Evolutionary conservation across 1,140 invertebrate genomes (phyloP).

Genomic region (Nixonia krombeini): DNA sequence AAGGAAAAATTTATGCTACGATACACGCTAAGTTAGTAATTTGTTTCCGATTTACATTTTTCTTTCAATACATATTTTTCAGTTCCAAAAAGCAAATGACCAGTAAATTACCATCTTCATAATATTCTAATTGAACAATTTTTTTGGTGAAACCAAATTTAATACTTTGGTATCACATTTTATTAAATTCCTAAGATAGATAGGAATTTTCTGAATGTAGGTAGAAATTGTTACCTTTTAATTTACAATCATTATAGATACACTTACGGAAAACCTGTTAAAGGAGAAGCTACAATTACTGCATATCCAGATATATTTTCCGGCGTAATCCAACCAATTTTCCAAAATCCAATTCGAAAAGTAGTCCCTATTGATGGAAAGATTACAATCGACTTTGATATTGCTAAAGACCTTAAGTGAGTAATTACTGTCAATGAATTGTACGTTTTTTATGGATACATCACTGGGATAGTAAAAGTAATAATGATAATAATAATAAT

Average conservation of each 20-base stretch:
- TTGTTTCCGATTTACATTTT: too few relatives aligned
- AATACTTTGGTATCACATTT: too few relatives aligned
- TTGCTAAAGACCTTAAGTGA: conserved; percentile 78
- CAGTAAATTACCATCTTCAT: conserved; percentile 16
- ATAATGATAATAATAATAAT: too few relatives aligned
- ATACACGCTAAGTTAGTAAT: conserved; percentile 85
- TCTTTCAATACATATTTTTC: too few relatives aligned
- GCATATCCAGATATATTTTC: conserved; percentile 85
- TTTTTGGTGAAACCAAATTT: too few relatives aligned
- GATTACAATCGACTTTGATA: conserved; percentile 82
- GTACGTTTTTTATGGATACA: too few relatives aligned
- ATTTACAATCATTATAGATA: conserved; percentile 75
- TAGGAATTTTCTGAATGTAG: too few relatives aligned
- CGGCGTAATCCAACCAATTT: conserved; percentile 84
- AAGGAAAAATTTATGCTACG: conserved; percentile 82
- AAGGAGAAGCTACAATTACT: conserved; percentile 83
- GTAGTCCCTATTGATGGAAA: conserved; percentile 86
- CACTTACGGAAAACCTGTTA: conserved; percentile 86
- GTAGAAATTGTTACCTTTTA: too few relatives aligned
- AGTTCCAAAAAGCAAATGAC: too few relatives aligned
- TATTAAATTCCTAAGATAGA: too few relatives aligned
- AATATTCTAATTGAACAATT: conserved; percentile 16
- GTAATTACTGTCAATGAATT: conserved; percentile 2
- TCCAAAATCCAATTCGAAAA: conserved; percentile 81
- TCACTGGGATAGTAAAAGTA: too few relatives aligned